phyloP scores from a whole-genome alignment of 2,888 invertebrate genomes.

The Leptinotarsa tumamoca region DNA sequence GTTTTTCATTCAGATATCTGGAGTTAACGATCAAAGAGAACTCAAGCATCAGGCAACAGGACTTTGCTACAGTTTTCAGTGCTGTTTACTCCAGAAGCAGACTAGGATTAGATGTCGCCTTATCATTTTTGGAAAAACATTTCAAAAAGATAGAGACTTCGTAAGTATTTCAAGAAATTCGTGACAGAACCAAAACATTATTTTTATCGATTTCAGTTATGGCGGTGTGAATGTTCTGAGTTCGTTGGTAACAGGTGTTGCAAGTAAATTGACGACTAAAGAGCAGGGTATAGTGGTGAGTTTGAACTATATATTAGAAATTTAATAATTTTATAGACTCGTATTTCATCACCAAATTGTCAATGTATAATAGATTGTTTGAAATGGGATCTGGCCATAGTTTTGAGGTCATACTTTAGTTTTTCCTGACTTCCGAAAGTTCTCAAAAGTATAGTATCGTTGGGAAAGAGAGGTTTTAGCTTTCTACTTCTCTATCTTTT shows the following conservation, averaged over 20 bases:
- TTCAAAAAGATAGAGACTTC: constrained; percentile 30
- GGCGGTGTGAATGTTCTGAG: constrained; percentile 37
- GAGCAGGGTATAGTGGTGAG: constrained; percentile 36
- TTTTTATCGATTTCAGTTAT: constrained; percentile 34
- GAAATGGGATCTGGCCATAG: no score
- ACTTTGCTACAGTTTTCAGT: constrained; percentile 39
- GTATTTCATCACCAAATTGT: no score
- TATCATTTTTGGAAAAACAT: constrained; percentile 42
- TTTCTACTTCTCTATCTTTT: no score
- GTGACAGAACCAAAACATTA: neutral
- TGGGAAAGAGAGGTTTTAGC: no score
- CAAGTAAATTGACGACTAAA: constrained; percentile 32
- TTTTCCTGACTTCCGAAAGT: no score
- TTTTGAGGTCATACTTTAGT: no score
- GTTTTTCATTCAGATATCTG: constrained; percentile 51
- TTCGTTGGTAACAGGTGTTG: constrained; percentile 35
- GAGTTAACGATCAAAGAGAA: constrained; percentile 34
- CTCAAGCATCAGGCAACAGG: constrained; percentile 45
- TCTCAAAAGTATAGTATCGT: no score
- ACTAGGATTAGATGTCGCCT: constrained; percentile 38
- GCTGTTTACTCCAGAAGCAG: constrained; percentile 36
- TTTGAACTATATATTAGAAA: neutral
- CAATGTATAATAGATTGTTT: no score
- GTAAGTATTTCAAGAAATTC: constrained; percentile 32
- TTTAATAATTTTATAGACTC: no score